Conservation (phyloP, 2,888 invertebrate genomes). For the Diarsia brunnea region DNA sequence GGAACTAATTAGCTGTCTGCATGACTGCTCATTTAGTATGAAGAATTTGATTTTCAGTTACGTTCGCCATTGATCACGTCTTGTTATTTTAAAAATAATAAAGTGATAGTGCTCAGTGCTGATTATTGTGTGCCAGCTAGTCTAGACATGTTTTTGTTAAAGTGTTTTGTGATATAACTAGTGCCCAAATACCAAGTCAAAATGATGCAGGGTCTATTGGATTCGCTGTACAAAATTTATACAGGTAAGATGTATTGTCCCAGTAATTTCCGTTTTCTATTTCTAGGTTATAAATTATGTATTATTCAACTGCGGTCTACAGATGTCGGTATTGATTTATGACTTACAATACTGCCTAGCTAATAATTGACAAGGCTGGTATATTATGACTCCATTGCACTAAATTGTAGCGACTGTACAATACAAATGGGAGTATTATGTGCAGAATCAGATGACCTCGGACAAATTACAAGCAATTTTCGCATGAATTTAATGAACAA, state of each 20-base stretch:
- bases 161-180: slow-evolving; percentile 72
- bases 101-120: slow-evolving; percentile 72
- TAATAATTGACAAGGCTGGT: slow-evolving; percentile 54
- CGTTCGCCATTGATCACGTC: slow-evolving; percentile 74
- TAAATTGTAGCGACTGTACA: slow-evolving; percentile 51
- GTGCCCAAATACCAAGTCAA: slow-evolving; percentile 76
- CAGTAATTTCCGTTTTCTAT: slow-evolving; percentile 33
- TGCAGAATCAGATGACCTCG: slow-evolving; percentile 64
- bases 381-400: slow-evolving; percentile 42
- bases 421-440: slow-evolving; percentile 59
- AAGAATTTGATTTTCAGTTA: slow-evolving; percentile 67
- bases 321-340: slow-evolving; percentile 52
- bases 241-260: slow-evolving; percentile 78
- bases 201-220: slow-evolving; percentile 89
- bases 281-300: slow-evolving; percentile 33
- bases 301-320: slow-evolving; percentile 40
- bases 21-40: slow-evolving; percentile 69
- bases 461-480: slow-evolving; percentile 65
- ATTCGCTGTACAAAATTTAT: slow-evolving; percentile 87
- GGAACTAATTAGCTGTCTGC: slow-evolving; percentile 71
- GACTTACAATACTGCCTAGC: slow-evolving; percentile 42
- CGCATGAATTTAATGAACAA: slow-evolving; percentile 63
- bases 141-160: slow-evolving; percentile 65
- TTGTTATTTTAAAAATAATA: slow-evolving; percentile 79
- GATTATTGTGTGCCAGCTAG: slow-evolving; percentile 58